These are phyloP conservation scores for Takifugu flavidus DNA, from an alignment of 2,113 vertebrate genomes.

Conservation along the genomic window DNA sequence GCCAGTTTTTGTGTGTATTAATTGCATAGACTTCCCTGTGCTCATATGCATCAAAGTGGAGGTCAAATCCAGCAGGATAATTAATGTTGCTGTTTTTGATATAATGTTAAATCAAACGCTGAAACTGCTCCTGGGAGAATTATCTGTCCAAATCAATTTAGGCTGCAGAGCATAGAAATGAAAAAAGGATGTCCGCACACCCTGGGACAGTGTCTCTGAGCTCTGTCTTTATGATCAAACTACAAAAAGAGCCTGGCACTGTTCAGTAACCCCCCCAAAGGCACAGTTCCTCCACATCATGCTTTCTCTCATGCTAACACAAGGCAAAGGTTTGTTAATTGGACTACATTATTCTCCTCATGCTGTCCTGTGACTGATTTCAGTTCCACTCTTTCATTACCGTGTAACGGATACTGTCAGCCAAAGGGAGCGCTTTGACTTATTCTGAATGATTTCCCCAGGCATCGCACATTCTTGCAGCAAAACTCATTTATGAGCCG, in stretches of 20 bases:
- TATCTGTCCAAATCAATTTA: conserved; percentile 68
- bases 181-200: conserved; percentile 40
- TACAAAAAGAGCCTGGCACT: conserved; percentile 40
- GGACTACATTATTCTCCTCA: conserved; percentile 14
- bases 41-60: conserved; percentile 56
- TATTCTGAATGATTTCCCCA: conserved; percentile 42
- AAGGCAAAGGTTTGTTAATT: conserved; percentile 40
- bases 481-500: conserved; percentile 27
- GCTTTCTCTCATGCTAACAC: conserved; percentile 8
- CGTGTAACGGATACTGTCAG: conserved; percentile 20
- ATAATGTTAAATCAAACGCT: conserved; percentile 67
- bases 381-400: conserved; percentile 35
- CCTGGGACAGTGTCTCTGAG: conserved; percentile 28
- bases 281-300: conserved; percentile 3
- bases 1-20: neutral
- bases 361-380: conserved; percentile 15
- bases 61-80: conserved; percentile 71
- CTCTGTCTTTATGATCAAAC: conserved; percentile 49
- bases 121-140: conserved; percentile 62
- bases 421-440: conserved; percentile 16
- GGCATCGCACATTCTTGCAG: conserved; percentile 8
- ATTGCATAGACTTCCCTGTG: conserved; percentile 8
- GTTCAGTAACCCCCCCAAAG: conserved; percentile 18
- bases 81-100: conserved; percentile 65
- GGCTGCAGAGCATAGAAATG: conserved; percentile 59